phyloP scores from a whole-genome alignment of 2,888 invertebrate genomes.

The Zaprionus bogoriensis region DNA sequence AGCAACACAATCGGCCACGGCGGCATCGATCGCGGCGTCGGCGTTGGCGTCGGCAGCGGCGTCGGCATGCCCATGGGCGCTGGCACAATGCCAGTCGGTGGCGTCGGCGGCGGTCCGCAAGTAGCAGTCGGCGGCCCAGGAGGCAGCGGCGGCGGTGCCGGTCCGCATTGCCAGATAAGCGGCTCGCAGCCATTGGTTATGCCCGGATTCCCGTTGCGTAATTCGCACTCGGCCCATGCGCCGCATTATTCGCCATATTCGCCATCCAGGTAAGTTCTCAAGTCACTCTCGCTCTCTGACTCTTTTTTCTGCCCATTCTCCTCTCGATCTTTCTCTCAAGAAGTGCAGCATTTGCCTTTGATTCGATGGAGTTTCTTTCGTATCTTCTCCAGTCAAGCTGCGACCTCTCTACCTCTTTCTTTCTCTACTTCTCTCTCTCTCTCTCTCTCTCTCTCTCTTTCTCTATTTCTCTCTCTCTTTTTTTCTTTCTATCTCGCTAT shows the following conservation, averaged over 20 bases:
- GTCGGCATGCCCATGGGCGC: conserved; percentile 73
- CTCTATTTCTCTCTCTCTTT: not conserved
- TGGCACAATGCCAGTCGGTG: conserved; percentile 73
- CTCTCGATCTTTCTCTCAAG: not conserved
- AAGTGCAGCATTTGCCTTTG: too few species aligned
- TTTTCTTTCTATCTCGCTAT: not conserved
- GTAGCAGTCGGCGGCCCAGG: conserved; percentile 42
- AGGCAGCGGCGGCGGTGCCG: conserved; percentile 73
- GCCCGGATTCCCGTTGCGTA: conserved; percentile 93
- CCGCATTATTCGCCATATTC: conserved; percentile 95
- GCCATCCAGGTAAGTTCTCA: conserved; percentile 87
- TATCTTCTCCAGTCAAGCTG: too few species aligned
- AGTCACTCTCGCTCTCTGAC: not conserved
- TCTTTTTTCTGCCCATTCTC: not conserved
- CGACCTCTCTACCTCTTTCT: too few species aligned
- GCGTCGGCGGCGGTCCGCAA: conserved; percentile 64
- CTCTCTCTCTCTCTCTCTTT: not conserved
- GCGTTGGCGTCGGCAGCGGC: conserved; percentile 50
- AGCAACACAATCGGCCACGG: conserved; percentile 84
- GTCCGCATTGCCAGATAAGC: conserved; percentile 87
- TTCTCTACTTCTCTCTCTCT: not conserved
- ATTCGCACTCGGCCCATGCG: conserved; percentile 86
- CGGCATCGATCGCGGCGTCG: conserved; percentile 79
- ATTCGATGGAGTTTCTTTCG: too few species aligned
- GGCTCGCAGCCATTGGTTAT: conserved; percentile 91